phyloP scores from a whole-genome alignment of 2,113 vertebrate species.

The Bubalus kerabau region DNA sequence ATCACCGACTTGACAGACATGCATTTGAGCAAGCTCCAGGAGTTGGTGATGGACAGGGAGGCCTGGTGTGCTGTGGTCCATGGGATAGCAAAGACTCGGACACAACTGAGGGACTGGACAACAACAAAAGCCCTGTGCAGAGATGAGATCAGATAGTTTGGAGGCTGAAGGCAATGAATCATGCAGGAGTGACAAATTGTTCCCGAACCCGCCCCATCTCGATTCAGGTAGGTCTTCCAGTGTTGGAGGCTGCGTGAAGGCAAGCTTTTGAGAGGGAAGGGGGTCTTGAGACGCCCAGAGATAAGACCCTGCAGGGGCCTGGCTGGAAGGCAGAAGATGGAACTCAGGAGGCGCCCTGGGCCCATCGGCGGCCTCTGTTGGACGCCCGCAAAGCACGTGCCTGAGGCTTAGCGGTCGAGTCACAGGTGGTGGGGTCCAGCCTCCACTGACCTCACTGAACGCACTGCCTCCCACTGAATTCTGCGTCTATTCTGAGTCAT shows the following conservation, averaged over 20 bases:
- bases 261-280: constrained; percentile 54
- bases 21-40: too few relatives aligned
- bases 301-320: constrained; percentile 33
- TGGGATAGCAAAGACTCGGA: too few relatives aligned
- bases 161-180: background rate
- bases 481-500: constrained; percentile 43
- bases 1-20: too few relatives aligned
- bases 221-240: background rate
- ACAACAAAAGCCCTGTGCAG: background rate
- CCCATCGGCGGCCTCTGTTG: rapidly evolving
- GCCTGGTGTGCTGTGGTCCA: too few relatives aligned
- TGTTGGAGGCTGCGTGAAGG: background rate
- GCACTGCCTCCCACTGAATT: constrained; percentile 23
- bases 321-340: constrained; percentile 23
- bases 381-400: background rate
- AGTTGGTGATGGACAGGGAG: too few relatives aligned
- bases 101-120: too few relatives aligned
- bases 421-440: constrained; percentile 11
- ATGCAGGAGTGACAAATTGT: constrained; percentile 43
- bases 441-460: constrained; percentile 38
- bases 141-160: background rate
- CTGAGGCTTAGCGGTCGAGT: background rate
- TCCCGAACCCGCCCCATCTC: background rate
- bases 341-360: constrained; percentile 51
- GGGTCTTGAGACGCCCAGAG: constrained; percentile 27